These are phyloP conservation scores for Pseudochirops corinnae DNA, from an alignment of 2,797 vertebrate genomes.

Conservation along the genomic window DNA sequence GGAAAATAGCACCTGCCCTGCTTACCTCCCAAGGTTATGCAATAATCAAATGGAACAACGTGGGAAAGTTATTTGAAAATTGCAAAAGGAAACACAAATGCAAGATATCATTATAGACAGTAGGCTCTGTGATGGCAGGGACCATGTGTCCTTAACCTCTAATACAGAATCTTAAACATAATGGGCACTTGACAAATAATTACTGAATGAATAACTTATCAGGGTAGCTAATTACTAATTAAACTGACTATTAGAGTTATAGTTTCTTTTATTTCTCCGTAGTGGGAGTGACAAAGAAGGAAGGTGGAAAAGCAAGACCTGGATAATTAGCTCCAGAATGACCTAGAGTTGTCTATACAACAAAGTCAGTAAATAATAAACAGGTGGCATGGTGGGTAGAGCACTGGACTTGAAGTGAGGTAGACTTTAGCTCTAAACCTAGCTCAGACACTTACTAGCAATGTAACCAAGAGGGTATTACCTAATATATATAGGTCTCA, in stretches of 20 bases:
- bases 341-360: conserved; percentile 14
- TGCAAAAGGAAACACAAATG: not conserved
- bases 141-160: not conserved
- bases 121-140: not conserved
- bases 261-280: conserved; percentile 38
- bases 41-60: conserved; percentile 32
- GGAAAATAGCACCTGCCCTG: not conserved
- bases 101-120: conserved; percentile 17
- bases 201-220: conserved; percentile 34
- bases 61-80: conserved; percentile 1
- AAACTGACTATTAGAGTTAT: conserved; percentile 47
- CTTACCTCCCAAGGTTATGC: not conserved
- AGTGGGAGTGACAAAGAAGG: conserved; percentile 39
- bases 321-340: conserved; percentile 40
- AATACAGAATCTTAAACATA: not conserved
- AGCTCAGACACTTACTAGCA: not conserved
- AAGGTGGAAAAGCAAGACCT: conserved; percentile 20
- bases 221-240: conserved; percentile 47
- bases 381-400: not conserved
- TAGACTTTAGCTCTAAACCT: not conserved
- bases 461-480: not conserved
- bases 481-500: not conserved
- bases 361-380: conserved; percentile 31
- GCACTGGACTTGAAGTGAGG: not conserved
- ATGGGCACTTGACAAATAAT: not conserved